phyloP scores from a whole-genome alignment of 2,113 vertebrate species.

The Pseudois nayaur region DNA sequence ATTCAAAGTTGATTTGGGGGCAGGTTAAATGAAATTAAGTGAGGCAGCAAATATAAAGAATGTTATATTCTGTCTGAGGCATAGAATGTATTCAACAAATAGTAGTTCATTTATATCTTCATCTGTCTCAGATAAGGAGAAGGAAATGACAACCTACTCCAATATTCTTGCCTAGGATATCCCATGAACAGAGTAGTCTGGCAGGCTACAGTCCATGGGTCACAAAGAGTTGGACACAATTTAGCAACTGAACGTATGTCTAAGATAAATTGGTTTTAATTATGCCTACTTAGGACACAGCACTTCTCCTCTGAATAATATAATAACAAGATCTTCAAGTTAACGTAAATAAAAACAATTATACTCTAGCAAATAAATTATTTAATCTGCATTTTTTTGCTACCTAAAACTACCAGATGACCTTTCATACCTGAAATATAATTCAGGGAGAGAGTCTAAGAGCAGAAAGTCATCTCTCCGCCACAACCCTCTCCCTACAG shows the following conservation, averaged over 20 bases:
- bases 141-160: neutral
- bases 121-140: neutral
- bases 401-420: neutral
- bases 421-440: neutral
- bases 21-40: neutral
- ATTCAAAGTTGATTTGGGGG: neutral
- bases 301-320: neutral
- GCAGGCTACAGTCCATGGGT: neutral
- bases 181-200: neutral
- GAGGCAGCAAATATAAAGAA: neutral
- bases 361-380: neutral
- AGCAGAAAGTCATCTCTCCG: neutral
- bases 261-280: neutral
- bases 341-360: neutral
- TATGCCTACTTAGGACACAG: neutral
- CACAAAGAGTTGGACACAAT: neutral
- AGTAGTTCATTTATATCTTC: neutral
- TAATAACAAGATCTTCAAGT: neutral
- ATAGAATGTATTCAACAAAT: neutral
- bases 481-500: rapidly evolving
- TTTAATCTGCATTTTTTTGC: neutral
- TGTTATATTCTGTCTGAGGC: neutral
- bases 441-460: neutral
- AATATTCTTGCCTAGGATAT: neutral
- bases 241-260: neutral